phyloP scores from a whole-genome alignment of 1,140 invertebrate species.

The Solenopsis invicta region DNA sequence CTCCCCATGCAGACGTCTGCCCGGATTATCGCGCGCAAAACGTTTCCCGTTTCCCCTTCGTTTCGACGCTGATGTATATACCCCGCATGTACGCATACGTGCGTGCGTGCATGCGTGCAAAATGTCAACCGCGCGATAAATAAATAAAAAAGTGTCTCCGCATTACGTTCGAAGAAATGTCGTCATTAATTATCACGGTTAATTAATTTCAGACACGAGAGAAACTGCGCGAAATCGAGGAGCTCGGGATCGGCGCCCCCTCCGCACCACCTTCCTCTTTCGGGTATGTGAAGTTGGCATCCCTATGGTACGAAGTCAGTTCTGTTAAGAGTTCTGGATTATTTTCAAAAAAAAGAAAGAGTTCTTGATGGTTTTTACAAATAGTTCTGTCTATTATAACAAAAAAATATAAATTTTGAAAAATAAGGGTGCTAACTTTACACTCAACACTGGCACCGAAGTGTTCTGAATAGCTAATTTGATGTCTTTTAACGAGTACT shows the following conservation, averaged over 20 bases:
- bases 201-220: slow-evolving; percentile 56
- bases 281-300: no score
- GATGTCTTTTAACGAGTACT: no score
- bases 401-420: no score
- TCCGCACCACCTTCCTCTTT: no score
- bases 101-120: slow-evolving; percentile 35
- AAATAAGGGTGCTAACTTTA: no score
- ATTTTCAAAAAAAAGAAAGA: no score
- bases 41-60: slow-evolving; percentile 25
- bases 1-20: slow-evolving; percentile 23
- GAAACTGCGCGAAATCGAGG: slow-evolving; percentile 38
- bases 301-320: no score
- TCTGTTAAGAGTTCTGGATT: no score
- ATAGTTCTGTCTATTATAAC: no score
- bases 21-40: slow-evolving; percentile 49
- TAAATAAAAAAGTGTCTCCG: slow-evolving; percentile 6
- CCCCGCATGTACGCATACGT: neutral
- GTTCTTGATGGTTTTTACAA: no score
- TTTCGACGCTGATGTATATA: slow-evolving; percentile 3
- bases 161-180: slow-evolving; percentile 50
- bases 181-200: slow-evolving; percentile 53
- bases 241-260: neutral
- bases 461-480: no score
- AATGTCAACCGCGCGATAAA: slow-evolving; percentile 53
- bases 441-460: no score